Base-by-base conservation (phyloP, 64 coral and sea anemone genomes). In the Stichodactyla helianthus region DNA sequence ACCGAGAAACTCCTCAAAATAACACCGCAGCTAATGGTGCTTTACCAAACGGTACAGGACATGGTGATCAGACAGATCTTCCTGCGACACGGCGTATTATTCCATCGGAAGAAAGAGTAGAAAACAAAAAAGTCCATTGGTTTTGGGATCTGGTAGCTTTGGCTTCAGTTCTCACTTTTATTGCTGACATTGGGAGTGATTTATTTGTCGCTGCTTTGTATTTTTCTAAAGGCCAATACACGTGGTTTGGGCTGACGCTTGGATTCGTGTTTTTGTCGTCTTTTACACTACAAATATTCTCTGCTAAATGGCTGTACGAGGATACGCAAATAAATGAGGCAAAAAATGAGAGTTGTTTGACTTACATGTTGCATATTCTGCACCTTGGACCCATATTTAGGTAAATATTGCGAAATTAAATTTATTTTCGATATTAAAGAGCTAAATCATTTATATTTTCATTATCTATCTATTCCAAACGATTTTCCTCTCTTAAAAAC, bases 271-370 rank as follows among this genome's bases (percentile, higher is more conserved):
- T 95, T 63, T 86, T 90, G 28, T 92, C 91, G 5, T 96, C 94
- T 50, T 23, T 93, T 71, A 89, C 88, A 16, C 88, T 93, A 84
- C 94, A 96, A 31, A 62, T 96, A 44, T 96, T 96, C 44, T 96
- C 94, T 84, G 91, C 88, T 2, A 93, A 96, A 59, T 96, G 94
- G 94, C 93, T 93, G 87, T 84, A 90, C 64, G 94, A 96, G 76
- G 94, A 96, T 28, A 74, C 68, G 25, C 68, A 74, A 10, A 31
- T 11, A 4, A 26, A 5, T 11, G 68, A 74, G 17, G 63, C 54
- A 6, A 86, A 86, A 28, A 78, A 52, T 0, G 87, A 59, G 65
- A 86, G 79, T 12, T 96, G 94, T 88, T 19, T 84, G 6, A 90
- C 85, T 18, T 87, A 93, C 22, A 31, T 96, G 6, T 70, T 96